Conservation (phyloP, 2,888 invertebrate genomes). For the Piscicola geometra region DNA sequence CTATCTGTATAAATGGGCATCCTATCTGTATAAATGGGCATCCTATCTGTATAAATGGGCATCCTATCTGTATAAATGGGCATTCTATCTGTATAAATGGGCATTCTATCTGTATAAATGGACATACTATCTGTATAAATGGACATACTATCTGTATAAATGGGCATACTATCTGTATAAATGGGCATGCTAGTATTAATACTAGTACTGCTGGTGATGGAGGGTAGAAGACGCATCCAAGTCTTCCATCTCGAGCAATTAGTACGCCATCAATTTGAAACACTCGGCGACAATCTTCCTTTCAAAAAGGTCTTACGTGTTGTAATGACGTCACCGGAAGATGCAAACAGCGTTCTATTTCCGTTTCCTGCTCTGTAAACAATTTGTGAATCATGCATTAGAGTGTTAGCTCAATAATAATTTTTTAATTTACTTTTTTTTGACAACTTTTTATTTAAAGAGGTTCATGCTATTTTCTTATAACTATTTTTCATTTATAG, state of each 20-base stretch:
- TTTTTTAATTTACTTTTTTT: neutral
- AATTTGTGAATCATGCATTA: neutral
- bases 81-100: too few relatives aligned
- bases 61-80: too few relatives aligned
- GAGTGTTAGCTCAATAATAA: too few relatives aligned
- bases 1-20: too few relatives aligned
- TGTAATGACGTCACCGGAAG: constrained; percentile 3
- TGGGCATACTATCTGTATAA: too few relatives aligned
- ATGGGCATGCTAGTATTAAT: too few relatives aligned
- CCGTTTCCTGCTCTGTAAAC: neutral
- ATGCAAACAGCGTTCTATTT: neutral
- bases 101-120: too few relatives aligned
- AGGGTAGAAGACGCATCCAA: neutral
- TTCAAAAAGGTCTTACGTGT: neutral
- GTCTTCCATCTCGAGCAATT: neutral
- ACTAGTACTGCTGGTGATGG: neutral
- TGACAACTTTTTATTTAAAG: neutral
- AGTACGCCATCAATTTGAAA: neutral
- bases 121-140: too few relatives aligned
- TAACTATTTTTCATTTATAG: neutral
- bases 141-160: too few relatives aligned
- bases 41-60: too few relatives aligned
- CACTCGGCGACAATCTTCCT: too few relatives aligned
- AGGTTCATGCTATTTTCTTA: neutral
- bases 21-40: too few relatives aligned